Evolutionary conservation across 2,888 invertebrate genomes (phyloP).

Genomic region (Ligdia adustata): DNA sequence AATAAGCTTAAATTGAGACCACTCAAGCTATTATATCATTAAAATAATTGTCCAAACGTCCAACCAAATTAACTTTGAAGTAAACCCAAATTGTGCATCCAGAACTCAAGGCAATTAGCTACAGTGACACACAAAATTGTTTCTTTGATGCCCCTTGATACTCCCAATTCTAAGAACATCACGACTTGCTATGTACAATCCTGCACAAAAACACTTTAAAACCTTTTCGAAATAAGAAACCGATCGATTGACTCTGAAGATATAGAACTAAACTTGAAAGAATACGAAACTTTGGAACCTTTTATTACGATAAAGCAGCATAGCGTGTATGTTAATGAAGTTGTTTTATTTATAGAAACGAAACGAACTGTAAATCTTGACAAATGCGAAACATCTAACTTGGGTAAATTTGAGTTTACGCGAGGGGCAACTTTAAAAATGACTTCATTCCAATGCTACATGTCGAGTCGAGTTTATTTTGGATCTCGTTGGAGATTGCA

Average conservation of each 20-base stretch:
- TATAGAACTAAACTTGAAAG: background rate
- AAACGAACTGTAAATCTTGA: constrained; percentile 57
- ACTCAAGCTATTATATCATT: background rate
- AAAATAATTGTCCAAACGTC: constrained; percentile 4
- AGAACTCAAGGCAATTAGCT: constrained; percentile 21
- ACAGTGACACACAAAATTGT: constrained; percentile 29
- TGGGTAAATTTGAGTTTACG: constrained; percentile 38
- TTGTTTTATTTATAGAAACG: constrained; percentile 31
- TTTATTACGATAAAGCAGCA: constrained; percentile 7
- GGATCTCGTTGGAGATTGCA: constrained; percentile 47
- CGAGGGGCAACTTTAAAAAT: constrained; percentile 65
- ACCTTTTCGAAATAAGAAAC: constrained; percentile 9
- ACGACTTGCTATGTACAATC: constrained; percentile 18
- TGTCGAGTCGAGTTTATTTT: constrained; percentile 43
- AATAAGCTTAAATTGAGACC: constrained; percentile 30
- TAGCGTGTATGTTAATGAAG: constrained; percentile 4
- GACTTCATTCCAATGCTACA: constrained; percentile 62
- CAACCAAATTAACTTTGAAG: constrained; percentile 19
- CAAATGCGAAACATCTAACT: constrained; percentile 67
- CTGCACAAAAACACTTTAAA: background rate
- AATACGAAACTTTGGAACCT: background rate
- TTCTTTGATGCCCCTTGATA: constrained; percentile 33
- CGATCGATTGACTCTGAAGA: background rate
- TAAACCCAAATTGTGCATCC: constrained; percentile 17
- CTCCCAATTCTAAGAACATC: constrained; percentile 31